Evolutionary conservation across 1,140 invertebrate species (phyloP), one percentile per base, ranked within the genome.

Genomic region (Galleria mellonella): DNA sequence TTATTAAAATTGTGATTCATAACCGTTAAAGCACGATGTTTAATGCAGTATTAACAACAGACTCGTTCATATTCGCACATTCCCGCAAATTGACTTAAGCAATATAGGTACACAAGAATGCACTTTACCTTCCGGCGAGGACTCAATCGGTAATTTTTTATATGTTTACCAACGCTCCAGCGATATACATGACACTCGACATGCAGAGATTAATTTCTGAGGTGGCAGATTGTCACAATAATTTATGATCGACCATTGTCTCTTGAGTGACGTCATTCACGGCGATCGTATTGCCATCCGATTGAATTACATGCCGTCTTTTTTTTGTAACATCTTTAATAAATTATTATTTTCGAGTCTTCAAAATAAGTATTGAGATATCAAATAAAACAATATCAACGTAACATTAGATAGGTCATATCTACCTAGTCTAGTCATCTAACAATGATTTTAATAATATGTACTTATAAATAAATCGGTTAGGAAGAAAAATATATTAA

Each of bases 171-270:
- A 43, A 68, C 49, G 58, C 40, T 46, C 47, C 47, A 43, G 51
- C 60, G 65, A 72, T 74, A 68, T 67, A 72, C 67, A 71, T 53
- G 68, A 68, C 64, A 69, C 61, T 37, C 55, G 67, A 78, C 75
- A 73, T 63, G 55, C 47, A 41, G 54, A 84, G 74, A 84, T 84
- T 84, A 82, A 84, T 84, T 73, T 78, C 66, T 67, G 61, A 81
- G 70, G 74, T 77, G 76, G 70, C 76, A 71, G 70, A 72, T 72
- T 79, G 74, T 72, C 76, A 83, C 69, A 65, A 68, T 73, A 68
- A 84, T 84, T 78, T 82, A 84, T 76, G 69, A 81, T 78, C 67
- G 43, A 48, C 71, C 73, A 81, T 84, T 84, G 77, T 84, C 64
- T 79, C 64, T 53, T 61, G 56, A 55, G 54, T 84, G 77, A 77